A percentile compares a stretch with the other conserved stretches of the same genome.
phyloP scores from a whole-genome alignment of 2,888 invertebrate species.

The Caenorhabditis doughertyi region DNA sequence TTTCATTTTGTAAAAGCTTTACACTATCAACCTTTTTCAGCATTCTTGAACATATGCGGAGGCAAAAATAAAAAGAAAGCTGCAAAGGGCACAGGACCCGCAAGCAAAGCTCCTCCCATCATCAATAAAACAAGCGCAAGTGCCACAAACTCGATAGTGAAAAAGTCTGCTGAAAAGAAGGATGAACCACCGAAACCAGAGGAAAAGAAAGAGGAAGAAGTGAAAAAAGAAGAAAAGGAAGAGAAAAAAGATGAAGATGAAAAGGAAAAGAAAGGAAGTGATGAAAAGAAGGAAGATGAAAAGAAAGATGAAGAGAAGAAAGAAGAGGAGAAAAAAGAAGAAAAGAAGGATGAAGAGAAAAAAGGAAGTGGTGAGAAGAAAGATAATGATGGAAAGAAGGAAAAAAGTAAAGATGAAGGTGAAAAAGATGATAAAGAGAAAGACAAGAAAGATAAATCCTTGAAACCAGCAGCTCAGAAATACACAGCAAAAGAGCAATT shows the following conservation, averaged over 20 bases:
- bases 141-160: not conserved
- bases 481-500: constrained; percentile 14
- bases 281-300: constrained; percentile 9
- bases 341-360: constrained; percentile 11
- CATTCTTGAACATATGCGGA: not conserved
- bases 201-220: constrained; percentile 10
- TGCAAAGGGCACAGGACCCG: not conserved
- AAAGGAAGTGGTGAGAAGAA: constrained; percentile 23
- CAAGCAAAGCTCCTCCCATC: not conserved
- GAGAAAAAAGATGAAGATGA: constrained; percentile 7
- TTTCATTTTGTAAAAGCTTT: not conserved
- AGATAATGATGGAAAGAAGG: constrained; percentile 5
- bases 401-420: constrained; percentile 4
- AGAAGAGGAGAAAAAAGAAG: constrained; percentile 21
- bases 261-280: constrained; percentile 9
- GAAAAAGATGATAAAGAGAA: not conserved
- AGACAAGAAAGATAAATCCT: not conserved
- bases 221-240: not conserved
- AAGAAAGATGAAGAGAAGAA: not conserved
- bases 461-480: constrained; percentile 12
- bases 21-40: not conserved
- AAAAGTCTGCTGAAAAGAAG: too few species aligned
- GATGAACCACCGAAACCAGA: not conserved
- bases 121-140: not conserved
- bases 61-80: constrained; percentile 1